Percentiles rank a stretch among this genome's conserved stretches.
phyloP scores from a whole-genome alignment of 1,140 invertebrate species.

The Teleopsis dalmanni region DNA sequence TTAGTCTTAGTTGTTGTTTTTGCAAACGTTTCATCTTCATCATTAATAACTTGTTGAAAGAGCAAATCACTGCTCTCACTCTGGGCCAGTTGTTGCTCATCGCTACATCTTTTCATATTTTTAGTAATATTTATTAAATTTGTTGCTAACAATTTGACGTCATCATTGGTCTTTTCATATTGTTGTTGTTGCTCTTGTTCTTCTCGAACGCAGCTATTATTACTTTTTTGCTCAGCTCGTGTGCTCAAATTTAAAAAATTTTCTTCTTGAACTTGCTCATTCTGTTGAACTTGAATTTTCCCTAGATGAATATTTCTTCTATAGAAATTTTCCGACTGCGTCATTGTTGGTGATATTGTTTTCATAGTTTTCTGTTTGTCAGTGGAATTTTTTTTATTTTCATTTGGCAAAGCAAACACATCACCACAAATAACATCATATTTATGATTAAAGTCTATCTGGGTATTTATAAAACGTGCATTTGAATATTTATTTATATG shows the following conservation, averaged over 20 bases:
- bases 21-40: background rate
- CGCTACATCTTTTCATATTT: slow-evolving; percentile 4
- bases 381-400: background rate
- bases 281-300: slow-evolving; percentile 5
- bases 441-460: no score
- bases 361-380: background rate
- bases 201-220: no score
- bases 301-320: background rate
- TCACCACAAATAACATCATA: no score
- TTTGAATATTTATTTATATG: no score
- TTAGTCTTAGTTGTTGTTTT: background rate
- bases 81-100: background rate
- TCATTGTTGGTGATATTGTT: background rate
- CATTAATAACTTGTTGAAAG: background rate
- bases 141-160: slow-evolving; percentile 11
- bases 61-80: background rate
- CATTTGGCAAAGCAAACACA: no score
- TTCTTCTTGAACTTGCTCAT: background rate
- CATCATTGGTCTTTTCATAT: background rate
- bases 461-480: no score
- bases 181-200: slow-evolving; percentile 8
- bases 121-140: slow-evolving; percentile 6
- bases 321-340: background rate
- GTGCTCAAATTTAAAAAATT: background rate
- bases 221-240: background rate